Evolutionary conservation across 2,888 invertebrate species (phyloP), one percentile per base, ranked within the genome.

Genomic region (Ectemnius continuus): DNA sequence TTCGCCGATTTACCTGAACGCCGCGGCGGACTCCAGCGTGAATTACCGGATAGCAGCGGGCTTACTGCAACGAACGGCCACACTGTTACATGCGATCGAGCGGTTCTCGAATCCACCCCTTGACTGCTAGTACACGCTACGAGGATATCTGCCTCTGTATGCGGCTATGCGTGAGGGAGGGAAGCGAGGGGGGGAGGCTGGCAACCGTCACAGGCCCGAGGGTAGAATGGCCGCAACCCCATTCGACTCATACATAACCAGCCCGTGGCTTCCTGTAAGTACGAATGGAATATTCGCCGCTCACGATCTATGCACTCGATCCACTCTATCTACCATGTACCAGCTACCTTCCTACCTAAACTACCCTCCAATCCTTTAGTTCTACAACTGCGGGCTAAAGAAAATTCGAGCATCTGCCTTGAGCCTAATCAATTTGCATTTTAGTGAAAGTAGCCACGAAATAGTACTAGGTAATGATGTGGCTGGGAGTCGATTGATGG

Each of bases 241-340:
- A 52, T 75, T 78, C 62, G 71, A n/a, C 70, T 66, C 75, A 61
- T 57, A 70, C 23, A 70, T 47, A 59, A 73, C 68, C 23, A 23
- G 23, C 23, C 23, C 20, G 69, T 48, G 67, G 67, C 57, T 78
- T 80, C 80, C 82, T 67, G 74, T 62, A 67, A 73, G 69, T 75
- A 58, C 80, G 63, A 76, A 70, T 56, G 74, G 73, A 66, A 78
- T 79, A 81, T 73, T 71, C 77, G 48, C 63, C 45, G 73, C 68
- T 66, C 52, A 65, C 79, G 61, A 70, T 73, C 61, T 61, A 69
- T 65, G 61, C 62, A 48, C 36, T 11, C 36, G 36, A 36, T 36
- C 36, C 8, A 6, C 36, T 36, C 36, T 36, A 36, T 11, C 1
- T 36, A 36, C 11, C 36, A 8, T 36, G 36, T 36, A 36, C 1